Conservation (phyloP, 2,113 vertebrate genomes). For the Pongo pygmaeus region DNA sequence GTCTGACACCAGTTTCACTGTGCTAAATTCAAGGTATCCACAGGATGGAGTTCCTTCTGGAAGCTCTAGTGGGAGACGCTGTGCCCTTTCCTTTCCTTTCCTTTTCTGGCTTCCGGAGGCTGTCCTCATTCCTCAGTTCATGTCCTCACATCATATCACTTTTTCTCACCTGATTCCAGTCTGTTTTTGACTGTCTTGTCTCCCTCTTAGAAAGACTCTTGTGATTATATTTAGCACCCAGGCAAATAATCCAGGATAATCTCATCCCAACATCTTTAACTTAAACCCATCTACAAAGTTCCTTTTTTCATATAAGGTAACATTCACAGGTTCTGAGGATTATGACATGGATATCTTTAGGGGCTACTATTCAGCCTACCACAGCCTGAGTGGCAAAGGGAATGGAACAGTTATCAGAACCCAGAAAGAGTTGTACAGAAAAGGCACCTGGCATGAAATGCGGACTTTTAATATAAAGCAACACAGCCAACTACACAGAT, state of each 20-base stretch:
- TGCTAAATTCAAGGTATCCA: not conserved
- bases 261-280: not conserved
- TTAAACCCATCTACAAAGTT: not conserved
- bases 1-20: not conserved
- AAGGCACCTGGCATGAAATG: not conserved
- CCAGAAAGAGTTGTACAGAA: not conserved
- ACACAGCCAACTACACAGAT: not conserved
- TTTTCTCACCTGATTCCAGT: not conserved
- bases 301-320: not conserved
- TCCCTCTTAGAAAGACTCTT: not conserved
- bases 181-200: not conserved
- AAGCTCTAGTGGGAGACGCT: not conserved
- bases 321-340: not conserved
- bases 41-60: not conserved
- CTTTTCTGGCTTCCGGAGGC: not conserved
- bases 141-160: not conserved
- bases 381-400: not conserved
- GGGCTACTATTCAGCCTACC: not conserved
- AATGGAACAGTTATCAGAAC: not conserved
- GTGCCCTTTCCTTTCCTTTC: not conserved
- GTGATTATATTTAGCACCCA: not conserved
- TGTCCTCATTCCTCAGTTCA: not conserved
- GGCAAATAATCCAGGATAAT: not conserved
- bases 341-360: not conserved
- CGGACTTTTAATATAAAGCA: not conserved